Evolutionary conservation across 2,797 vertebrate species (phyloP), one percentile per base, ranked within the genome.

Genomic region (Microchirus variegatus): DNA sequence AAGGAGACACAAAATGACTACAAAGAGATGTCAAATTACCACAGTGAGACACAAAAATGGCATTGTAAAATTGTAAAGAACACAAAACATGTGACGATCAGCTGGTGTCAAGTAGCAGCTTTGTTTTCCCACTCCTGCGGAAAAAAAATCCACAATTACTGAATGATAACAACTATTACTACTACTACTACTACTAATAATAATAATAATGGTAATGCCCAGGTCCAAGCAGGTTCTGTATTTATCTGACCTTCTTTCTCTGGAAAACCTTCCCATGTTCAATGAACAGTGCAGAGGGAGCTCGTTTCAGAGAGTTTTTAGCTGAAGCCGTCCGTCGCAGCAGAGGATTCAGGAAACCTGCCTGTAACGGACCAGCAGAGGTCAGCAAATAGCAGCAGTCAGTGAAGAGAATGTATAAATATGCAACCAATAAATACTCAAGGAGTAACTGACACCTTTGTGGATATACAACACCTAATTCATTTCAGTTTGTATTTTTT

Each of bases 41-140:
- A n/a, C 42, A 44, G 16, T 10, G 42, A 44, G 42, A 44, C 15
- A 43, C 15, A 43, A 2, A 43, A 44, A n/a, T 10, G 9, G 9
- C n/a, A 13, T 4, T 41, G 9, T 10, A 14, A 41, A 14, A 12
- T 41, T 41, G 40, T 41, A 22, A 22, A 22, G 22, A 31, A 31
- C 31, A 14, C 18, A 18, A 22, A 11, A 31, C 31, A 31, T 31
- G 3, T 6, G 31, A 31, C 7, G 0, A 7, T 15, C 5, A 36
- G 31, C 10, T 5, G 18, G 1, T 6, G 31, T 93, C 89, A 94
- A 51, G 82, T 71, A 6, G 90, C 85, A 40, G 89, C 77, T 86
- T 94, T 95, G 57, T 88, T 92, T 72, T 95, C 94, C 93, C 93
- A 95, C 49, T 94, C 93, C 94, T 95, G 75, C 43, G 58, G 82